Evolutionary conservation across 1,140 invertebrate genomes (phyloP).

Genomic region (Phenacoccus solenopsis): DNA sequence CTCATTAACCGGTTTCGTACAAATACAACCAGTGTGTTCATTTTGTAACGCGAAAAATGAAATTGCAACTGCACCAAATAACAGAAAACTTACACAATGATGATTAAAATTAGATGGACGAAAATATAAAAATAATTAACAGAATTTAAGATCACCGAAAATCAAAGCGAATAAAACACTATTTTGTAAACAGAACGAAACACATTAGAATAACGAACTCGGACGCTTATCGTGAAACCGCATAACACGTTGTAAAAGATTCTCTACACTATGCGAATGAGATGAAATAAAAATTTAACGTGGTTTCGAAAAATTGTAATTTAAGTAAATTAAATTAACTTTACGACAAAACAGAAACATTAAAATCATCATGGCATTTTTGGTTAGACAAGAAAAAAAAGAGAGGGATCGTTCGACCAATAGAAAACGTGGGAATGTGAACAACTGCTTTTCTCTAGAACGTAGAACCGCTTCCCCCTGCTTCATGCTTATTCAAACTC

Average conservation of each 20-base stretch:
- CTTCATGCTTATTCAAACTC: background rate
- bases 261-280: background rate
- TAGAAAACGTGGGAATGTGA: constrained; percentile 13
- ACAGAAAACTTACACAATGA: too few species aligned
- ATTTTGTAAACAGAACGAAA: background rate
- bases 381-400: constrained; percentile 16
- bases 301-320: background rate
- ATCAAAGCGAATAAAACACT: too few species aligned
- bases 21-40: too few species aligned
- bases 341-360: constrained; percentile 7
- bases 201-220: constrained; percentile 4
- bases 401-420: constrained; percentile 6
- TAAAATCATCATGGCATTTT: constrained; percentile 16
- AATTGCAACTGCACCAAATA: too few species aligned
- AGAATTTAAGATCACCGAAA: too few species aligned
- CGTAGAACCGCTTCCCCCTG: background rate
- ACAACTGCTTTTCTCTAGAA: constrained; percentile 13
- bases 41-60: too few species aligned
- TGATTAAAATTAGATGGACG: too few species aligned
- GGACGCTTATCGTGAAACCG: background rate
- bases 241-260: background rate
- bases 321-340: constrained; percentile 11
- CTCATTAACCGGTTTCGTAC: too few species aligned
- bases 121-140: too few species aligned
- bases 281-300: background rate